phyloP scores from a whole-genome alignment of 2,888 invertebrate genomes.

The Lumbricus terrestris region DNA sequence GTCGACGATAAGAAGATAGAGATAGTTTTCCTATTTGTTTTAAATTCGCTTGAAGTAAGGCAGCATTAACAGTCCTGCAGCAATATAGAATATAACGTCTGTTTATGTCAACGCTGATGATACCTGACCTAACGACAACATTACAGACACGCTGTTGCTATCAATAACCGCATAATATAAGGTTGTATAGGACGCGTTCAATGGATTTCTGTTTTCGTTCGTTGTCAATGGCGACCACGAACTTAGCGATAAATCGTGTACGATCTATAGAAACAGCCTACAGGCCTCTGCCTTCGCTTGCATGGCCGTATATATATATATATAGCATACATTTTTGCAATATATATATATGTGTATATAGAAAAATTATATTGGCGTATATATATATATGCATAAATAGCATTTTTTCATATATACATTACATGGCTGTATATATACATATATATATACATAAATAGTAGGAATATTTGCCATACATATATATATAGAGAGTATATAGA shows the following conservation, averaged over 20 bases:
- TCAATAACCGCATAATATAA: no score
- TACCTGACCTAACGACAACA: not conserved
- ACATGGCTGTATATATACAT: no score
- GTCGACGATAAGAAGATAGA: not conserved
- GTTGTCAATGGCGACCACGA: conserved; percentile 3
- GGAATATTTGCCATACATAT: no score
- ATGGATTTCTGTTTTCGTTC: not conserved
- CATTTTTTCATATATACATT: no score
- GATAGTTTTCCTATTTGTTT: not conserved
- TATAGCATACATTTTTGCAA: no score
- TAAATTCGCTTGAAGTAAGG: not conserved
- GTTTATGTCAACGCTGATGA: not conserved
- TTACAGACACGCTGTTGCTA: not conserved
- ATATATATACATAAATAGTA: no score
- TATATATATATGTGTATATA: no score
- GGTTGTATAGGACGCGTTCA: not conserved
- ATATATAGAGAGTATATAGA: no score
- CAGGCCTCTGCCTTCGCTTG: not conserved
- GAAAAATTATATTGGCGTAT: no score
- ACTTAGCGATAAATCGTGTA: not conserved
- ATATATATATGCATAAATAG: no score
- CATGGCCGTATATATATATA: not conserved
- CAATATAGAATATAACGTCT: not conserved
- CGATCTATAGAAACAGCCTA: not conserved
- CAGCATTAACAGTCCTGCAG: no score